Evolutionary conservation across 2,113 vertebrate genomes (phyloP).

Genomic region (Sinosuthora webbiana): DNA sequence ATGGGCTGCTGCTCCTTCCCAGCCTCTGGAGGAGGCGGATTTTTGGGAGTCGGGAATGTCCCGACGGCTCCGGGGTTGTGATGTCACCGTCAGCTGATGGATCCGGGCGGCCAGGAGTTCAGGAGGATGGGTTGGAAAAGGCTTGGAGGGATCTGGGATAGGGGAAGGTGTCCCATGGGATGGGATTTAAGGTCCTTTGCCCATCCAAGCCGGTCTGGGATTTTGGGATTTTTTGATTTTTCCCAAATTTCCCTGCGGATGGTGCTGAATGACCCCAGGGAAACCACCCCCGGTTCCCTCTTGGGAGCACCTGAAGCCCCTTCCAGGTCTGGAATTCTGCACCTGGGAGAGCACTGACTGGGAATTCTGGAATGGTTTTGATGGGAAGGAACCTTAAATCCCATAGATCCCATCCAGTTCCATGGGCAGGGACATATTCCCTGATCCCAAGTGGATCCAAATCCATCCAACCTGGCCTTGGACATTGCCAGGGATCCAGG

Average conservation of each 20-base stretch:
- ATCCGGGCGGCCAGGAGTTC: neutral
- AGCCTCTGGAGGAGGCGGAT: neutral
- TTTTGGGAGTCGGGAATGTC: neutral
- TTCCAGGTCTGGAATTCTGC: neutral
- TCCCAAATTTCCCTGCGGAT: accelerated
- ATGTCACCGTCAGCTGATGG: neutral
- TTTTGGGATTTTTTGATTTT: neutral
- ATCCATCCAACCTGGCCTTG: neutral
- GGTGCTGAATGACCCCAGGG: neutral
- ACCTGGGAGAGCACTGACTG: neutral
- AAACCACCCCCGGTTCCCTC: neutral
- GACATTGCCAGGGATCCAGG: neutral
- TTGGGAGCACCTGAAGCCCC: too few species aligned
- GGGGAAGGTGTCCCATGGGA: neutral
- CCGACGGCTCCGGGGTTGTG: neutral
- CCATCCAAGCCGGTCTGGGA: neutral
- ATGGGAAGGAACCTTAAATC: neutral
- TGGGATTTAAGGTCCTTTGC: neutral
- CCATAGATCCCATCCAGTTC: accelerated
- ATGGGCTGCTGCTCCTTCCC: neutral
- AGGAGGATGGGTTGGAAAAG: neutral
- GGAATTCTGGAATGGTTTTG: neutral
- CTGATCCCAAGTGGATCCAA: accelerated
- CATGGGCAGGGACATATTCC: neutral
- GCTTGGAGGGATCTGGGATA: neutral